Evolutionary conservation across 30 jellyfish, hydroid and myxozoan genomes (phyloP), one percentile per base, ranked within the genome.

Genomic region (Hydra vulgaris): DNA sequence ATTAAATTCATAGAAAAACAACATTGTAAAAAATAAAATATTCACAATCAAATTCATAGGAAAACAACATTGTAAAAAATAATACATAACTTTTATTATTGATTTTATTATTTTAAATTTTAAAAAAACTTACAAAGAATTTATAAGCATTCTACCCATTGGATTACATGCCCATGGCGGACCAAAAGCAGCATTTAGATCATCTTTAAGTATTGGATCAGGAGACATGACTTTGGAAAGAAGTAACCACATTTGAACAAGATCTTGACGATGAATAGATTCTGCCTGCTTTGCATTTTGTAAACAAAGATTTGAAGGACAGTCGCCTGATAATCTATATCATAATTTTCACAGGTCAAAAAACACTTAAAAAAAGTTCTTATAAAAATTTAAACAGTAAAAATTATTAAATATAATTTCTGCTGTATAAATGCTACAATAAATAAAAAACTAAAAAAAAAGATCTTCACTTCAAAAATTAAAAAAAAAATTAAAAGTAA

Each of bases 81-180:
- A 17, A 18, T 25, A 0, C 7, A 70, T 7, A 70, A 70, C 12
- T 25, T 7, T 0, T 25, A 25, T 70, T 17, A 70, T 8, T 70
- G 8, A 70, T 17, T 21, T 21, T 7, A 12, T 70, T 70, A 7
- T 25, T 7, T 70, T 17, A 70, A 17, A 12, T 8, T 70, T 70
- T 17, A 8, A 25, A 21, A 74, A 20, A 74, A 82, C 97, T 72
- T 70, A 90, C 97, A 90, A 54, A 1, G 97, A 90, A 73, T 85
- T 82, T 26, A 90, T 67, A 20, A 90, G 76, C 61, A 74, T 82
- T 56, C 89, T 85, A 56, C 97, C 97, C 75, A 90, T 85, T 53
- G 97, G 97, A 75, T 85, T 94, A 69, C 74, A 26, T 22, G 97
- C 94, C 95, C 95, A 90, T 0, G 97, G 95, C 23, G 84, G 55